phyloP scores from a whole-genome alignment of 1,140 invertebrate genomes.

The Caerostris darwini region DNA sequence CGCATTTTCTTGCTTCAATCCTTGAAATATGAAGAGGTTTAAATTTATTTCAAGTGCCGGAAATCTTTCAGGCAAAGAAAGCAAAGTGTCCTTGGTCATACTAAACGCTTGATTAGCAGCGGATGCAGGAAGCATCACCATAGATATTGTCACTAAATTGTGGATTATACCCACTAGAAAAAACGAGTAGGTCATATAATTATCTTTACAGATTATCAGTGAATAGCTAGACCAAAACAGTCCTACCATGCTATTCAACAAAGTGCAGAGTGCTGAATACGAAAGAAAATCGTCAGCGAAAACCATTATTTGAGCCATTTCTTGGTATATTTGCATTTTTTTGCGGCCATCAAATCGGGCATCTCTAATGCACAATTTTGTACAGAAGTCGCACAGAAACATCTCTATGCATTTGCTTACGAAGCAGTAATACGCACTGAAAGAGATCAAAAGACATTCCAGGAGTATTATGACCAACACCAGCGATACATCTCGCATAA shows the following conservation, averaged over 20 bases:
- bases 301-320: neutral
- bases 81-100: neutral
- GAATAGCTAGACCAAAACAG: neutral
- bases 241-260: neutral
- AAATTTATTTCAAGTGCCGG: neutral
- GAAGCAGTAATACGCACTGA: neutral
- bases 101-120: neutral
- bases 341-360: neutral
- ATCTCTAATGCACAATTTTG: neutral
- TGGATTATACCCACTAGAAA: neutral
- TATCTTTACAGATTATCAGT: neutral
- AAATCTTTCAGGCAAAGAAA: neutral
- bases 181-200: neutral
- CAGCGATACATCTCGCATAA: neutral
- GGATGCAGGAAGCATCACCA: neutral
- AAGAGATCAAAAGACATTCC: neutral
- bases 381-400: neutral
- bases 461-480: neutral
- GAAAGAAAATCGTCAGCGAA: neutral
- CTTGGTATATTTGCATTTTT: neutral
- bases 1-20: neutral
- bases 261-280: neutral
- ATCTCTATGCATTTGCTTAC: neutral
- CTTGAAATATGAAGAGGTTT: neutral
- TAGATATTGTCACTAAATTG: neutral